Evolutionary conservation across 1,140 invertebrate species (phyloP).

Genomic region (Zaprionus camerounensis): DNA sequence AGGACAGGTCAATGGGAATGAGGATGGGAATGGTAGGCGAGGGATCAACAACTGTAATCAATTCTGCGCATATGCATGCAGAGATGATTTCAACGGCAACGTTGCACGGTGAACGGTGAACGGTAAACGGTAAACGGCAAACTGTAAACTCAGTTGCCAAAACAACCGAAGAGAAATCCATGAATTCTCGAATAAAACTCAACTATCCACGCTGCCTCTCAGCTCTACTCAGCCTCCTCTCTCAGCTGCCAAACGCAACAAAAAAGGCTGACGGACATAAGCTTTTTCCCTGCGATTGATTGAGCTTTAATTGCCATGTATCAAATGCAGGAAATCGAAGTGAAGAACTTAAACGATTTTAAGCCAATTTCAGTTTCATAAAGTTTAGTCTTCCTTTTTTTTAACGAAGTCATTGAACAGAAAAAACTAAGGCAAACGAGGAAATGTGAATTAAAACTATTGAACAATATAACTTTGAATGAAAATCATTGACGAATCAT

Average conservation of each 20-base stretch:
- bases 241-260: not conserved
- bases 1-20: not conserved
- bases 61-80: slow-evolving; percentile 39
- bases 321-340: not conserved
- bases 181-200: slow-evolving; percentile 17
- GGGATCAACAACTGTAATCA: slow-evolving; percentile 40
- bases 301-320: slow-evolving; percentile 7
- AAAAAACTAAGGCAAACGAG: too few relatives aligned
- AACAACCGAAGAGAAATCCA: slow-evolving; percentile 19
- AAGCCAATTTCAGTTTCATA: not conserved
- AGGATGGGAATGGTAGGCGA: not conserved
- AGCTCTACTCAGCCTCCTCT: not conserved
- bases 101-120: not conserved
- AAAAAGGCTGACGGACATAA: slow-evolving; percentile 7
- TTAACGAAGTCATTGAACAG: too few relatives aligned
- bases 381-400: not conserved
- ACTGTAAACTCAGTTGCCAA: slow-evolving; percentile 25
- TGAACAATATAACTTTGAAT: too few relatives aligned
- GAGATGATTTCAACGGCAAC: slow-evolving; percentile 25
- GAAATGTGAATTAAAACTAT: too few relatives aligned
- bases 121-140: slow-evolving; percentile 2
- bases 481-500: too few relatives aligned
- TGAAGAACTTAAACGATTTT: not conserved
- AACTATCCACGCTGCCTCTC: not conserved
- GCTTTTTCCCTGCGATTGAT: slow-evolving; percentile 5